Conservation (phyloP, 2,113 vertebrate genomes). For the Dipodomys merriami region DNA sequence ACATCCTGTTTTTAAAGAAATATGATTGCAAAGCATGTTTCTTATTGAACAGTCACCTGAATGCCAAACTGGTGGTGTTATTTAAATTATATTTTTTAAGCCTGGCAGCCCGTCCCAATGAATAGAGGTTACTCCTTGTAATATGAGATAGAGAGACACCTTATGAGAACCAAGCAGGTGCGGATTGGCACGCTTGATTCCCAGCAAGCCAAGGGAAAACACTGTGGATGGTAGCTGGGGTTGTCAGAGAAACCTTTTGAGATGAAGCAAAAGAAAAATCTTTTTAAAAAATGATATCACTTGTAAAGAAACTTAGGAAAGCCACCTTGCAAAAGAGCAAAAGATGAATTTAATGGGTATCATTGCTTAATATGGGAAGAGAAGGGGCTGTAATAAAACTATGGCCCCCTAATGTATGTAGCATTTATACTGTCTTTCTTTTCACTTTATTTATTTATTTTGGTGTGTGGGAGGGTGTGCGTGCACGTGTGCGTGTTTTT, state of each 20-base stretch:
- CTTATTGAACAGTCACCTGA: constrained; percentile 81
- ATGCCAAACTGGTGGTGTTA: constrained; percentile 47
- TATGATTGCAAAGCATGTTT: constrained; percentile 74
- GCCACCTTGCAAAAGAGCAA: constrained; percentile 28
- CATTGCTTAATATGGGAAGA: not conserved
- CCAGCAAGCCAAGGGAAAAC: constrained; percentile 11
- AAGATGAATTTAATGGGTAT: not conserved
- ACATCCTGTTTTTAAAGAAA: constrained; percentile 85
- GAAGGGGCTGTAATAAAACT: not conserved
- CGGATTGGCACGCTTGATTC: not conserved
- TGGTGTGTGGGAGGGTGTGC: too few species aligned
- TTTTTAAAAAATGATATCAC: constrained; percentile 32
- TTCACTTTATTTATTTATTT: too few species aligned
- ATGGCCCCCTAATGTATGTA: not conserved
- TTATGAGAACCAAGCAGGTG: not conserved
- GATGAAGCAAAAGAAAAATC: not conserved
- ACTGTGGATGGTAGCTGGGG: not conserved
- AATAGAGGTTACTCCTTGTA: constrained; percentile 33
- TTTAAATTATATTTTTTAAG: constrained; percentile 31
- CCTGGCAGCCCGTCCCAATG: constrained; percentile 45
- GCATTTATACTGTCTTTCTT: too few species aligned
- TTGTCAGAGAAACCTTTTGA: constrained; percentile 45
- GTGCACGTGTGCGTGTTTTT: too few species aligned
- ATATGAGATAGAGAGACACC: not conserved
- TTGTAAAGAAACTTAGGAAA: constrained; percentile 21